These are phyloP conservation scores for Pseudeuparius sepicola DNA, from an alignment of 2,888 invertebrate genomes.

Conservation along the genomic window DNA sequence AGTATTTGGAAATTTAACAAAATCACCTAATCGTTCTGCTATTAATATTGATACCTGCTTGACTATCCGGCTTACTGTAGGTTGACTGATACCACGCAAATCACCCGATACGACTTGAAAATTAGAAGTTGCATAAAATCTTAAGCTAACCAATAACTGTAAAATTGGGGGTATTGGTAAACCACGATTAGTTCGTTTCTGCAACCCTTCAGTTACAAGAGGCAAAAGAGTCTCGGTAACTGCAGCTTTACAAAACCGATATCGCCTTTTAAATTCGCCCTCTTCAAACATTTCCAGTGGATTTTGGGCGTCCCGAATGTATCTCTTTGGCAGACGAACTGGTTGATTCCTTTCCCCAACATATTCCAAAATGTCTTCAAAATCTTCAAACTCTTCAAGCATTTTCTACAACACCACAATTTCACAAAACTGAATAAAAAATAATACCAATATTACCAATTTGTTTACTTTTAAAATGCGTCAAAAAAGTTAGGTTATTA, in stretches of 20 bases:
- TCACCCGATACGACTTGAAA: conserved; percentile 1
- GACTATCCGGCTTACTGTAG: not conserved
- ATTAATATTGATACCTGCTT: conserved; percentile 2
- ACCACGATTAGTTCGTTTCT: conserved; percentile 11
- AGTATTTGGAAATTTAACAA: too few species aligned
- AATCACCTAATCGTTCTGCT: conserved; percentile 1
- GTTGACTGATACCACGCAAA: conserved; percentile 1
- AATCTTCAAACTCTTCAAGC: too few species aligned
- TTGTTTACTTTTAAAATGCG: too few species aligned
- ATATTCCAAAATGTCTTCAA: too few species aligned
- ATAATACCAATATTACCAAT: too few species aligned
- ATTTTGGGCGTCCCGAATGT: conserved; percentile 15
- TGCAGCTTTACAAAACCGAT: conserved; percentile 14
- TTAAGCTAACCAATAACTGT: conserved; percentile 11
- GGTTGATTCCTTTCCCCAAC: too few species aligned
- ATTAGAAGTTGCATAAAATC: conserved; percentile 11
- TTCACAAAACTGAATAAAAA: too few species aligned
- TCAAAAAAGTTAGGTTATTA: too few species aligned
- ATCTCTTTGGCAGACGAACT: conserved; percentile 12
- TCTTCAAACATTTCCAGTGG: conserved; percentile 14
- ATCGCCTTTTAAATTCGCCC: conserved; percentile 14
- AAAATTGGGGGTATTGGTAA: conserved; percentile 14
- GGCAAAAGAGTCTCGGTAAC: conserved; percentile 13
- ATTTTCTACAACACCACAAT: too few species aligned
- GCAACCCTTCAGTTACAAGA: conserved; percentile 8